A percentile compares a stretch with the other conserved stretches of the same genome.
phyloP scores from a whole-genome alignment of 2,888 invertebrate genomes.

The Adineta ricciae region DNA sequence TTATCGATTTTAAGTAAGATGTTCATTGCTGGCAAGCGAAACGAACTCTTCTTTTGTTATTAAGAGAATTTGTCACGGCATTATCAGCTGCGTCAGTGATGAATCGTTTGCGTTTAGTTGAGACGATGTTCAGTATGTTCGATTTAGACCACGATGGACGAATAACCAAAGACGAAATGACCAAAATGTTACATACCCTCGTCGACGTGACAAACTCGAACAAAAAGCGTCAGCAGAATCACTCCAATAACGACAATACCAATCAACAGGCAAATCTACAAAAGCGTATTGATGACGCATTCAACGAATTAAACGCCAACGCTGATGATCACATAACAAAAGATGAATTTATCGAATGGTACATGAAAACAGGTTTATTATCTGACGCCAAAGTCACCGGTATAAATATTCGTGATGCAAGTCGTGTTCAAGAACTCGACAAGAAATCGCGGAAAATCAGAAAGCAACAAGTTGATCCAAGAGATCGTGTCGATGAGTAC shows the following conservation, averaged over 20 bases:
- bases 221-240: background rate
- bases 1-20: background rate
- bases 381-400: background rate
- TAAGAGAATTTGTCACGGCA: constrained; percentile 1
- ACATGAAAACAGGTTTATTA: background rate
- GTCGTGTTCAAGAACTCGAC: background rate
- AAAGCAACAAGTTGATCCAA: background rate
- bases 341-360: background rate
- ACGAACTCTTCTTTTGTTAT: background rate
- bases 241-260: background rate
- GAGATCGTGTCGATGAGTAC: no score
- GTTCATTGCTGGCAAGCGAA: background rate
- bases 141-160: background rate
- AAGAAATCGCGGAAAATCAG: background rate
- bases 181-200: background rate
- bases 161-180: constrained; percentile 1
- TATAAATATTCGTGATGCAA: background rate
- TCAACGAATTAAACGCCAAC: background rate
- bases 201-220: background rate
- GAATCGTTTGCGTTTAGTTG: background rate
- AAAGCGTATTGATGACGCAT: constrained; percentile 12
- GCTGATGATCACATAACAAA: constrained; percentile 1
- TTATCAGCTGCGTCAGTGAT: background rate
- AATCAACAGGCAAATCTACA: background rate
- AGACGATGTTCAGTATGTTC: background rate